Evolutionary conservation across 2,888 invertebrate genomes (phyloP), one percentile per base, ranked within the genome.

Genomic region (Gastracanthus pulcherrimus): DNA sequence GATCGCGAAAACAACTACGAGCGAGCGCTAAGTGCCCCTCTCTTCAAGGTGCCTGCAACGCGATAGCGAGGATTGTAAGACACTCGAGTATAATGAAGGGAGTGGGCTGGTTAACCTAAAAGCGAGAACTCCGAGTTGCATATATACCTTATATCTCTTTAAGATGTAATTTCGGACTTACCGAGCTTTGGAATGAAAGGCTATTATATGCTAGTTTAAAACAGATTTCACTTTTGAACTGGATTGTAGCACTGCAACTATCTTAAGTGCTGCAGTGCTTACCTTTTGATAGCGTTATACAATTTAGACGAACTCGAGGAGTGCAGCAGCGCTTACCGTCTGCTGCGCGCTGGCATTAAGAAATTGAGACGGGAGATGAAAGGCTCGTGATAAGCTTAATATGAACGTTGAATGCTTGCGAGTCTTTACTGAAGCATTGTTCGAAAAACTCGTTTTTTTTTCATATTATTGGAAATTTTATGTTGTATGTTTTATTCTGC

Each of bases 331-430:
- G n/a, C 26, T 55, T 23, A 26, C 26, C 55, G 23, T 26, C 23
- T 55, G 5, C 55, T 7, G 4, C n/a, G 7, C 26, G 16, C n/a
- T 9, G n/a, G 13, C 31, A 72, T 72, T 71, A 70, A 48, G 38
- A 55, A 58, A 72, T 72, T 72, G n/a, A 58, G 31, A 23, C 38
- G 45, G 4, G n/a, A 74, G 31, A 31, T 45, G 38, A 62, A 45
- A 62, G 45, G 31, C 23, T 41, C 19, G 26, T 31, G 45, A 62
- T 74, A 45, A 60, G 23, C 16, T 36, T 64, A 31, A n/a, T 64
- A 23, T 26, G 55, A 55, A n/a, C 5, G 9, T 16, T 19, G 4
- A 19, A 51, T 5, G 5, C 0, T 2, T 55, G 11, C 1, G 26
- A 55, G 19, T 55, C 26, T 9, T 26, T 26, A 23, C 6, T 23